Conservation (phyloP, 2,797 vertebrate species). For the Sebastolobus altivelis region DNA sequence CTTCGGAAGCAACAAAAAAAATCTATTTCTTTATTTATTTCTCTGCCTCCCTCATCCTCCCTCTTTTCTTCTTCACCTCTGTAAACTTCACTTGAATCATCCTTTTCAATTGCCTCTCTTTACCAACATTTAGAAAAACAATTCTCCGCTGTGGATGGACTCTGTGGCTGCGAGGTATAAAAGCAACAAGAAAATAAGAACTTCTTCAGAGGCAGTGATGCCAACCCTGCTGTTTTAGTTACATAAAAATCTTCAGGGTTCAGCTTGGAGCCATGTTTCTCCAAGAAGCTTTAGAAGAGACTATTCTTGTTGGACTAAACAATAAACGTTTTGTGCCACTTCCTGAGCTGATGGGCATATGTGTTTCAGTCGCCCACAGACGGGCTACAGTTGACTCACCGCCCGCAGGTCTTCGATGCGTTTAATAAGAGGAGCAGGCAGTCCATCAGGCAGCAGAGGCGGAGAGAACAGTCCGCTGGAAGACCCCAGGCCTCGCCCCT, state of each 20-base stretch:
- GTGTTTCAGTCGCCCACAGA: conserved; percentile 54
- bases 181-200: conserved; percentile 29
- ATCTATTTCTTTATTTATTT: conserved; percentile 5
- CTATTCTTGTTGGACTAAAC: conserved; percentile 32
- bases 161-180: not conserved
- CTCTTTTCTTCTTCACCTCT: conserved; percentile 29
- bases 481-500: conserved; percentile 81
- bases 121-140: conserved; percentile 37
- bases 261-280: conserved; percentile 31
- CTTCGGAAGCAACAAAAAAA: not conserved
- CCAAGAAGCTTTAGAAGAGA: conserved; percentile 10
- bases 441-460: conserved; percentile 91
- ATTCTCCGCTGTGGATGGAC: conserved; percentile 8
- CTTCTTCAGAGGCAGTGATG: conserved; percentile 23
- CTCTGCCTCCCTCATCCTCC: conserved; percentile 48
- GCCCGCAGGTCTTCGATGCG: conserved; percentile 94
- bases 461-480: conserved; percentile 88
- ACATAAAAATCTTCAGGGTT: conserved; percentile 37
- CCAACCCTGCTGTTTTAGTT: conserved; percentile 36
- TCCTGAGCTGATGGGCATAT: conserved; percentile 37
- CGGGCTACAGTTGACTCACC: conserved; percentile 81
- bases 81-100: conserved; percentile 32
- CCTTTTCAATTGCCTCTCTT: conserved; percentile 54
- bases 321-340: conserved; percentile 49
- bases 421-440: conserved; percentile 93